Base-by-base conservation (phyloP, 2,113 vertebrate genomes). In the Siphamia tubifer region DNA sequence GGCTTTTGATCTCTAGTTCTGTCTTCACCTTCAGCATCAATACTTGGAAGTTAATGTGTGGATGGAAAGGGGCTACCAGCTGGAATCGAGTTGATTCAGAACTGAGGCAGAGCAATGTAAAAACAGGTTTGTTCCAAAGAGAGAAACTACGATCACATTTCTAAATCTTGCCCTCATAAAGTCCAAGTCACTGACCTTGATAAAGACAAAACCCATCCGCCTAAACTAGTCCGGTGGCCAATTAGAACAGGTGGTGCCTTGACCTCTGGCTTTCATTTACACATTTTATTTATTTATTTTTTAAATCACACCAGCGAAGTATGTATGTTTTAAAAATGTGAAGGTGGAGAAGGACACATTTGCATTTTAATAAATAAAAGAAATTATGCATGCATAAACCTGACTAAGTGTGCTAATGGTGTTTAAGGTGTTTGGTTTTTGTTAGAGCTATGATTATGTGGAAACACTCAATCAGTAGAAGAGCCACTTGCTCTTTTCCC, bases 401-500 rank as follows among this genome's bases (percentile, higher is more conserved):
- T 2, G 32, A 42, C 24, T 57, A n/a, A n/a, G n/a, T n/a, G 15
- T 48, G 35, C 45, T 39, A 39, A 34, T 13, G 38, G 9, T 44
- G 20, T 19, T 13, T 45, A 58, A 58, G 31, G 17, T 36, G 25
- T 3, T 52, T 9, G 23, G 6, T 16, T 11, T 6, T n/a, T 51
- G 39, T 44, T 16, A 39, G 38, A 57, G 74, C 68, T 56, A 20
- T 35, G 40, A 15, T 38, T 39, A 34, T 57, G 56, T 43, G 15
- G 36, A 57, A 55, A 54, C 39, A 67, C 69, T 73, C 74, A 49
- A 53, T 57, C 51, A 31, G 34, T 58, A 71, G 80, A 78, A 78
- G 19, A 63, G 81, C 58, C 54, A 52, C 72, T 74, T 68, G 28
- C 60, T 9, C 35, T 74, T 77, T 74, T 84, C 71, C 68, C 60